phyloP scores from a whole-genome alignment of 2,888 invertebrate species.

The Ormyrus pomaceus region DNA sequence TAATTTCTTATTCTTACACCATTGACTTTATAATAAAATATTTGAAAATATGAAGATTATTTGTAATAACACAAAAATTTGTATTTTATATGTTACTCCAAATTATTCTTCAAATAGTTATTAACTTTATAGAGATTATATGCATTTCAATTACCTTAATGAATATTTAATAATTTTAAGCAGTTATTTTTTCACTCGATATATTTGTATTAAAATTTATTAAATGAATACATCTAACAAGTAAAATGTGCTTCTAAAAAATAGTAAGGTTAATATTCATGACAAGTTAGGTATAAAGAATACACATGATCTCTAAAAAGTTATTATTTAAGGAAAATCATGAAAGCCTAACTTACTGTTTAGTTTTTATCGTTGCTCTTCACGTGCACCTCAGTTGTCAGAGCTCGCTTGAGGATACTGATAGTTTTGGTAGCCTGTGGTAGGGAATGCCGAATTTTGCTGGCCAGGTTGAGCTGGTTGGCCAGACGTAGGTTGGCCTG shows the following conservation, averaged over 20 bases:
- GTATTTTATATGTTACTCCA: constrained; percentile 35
- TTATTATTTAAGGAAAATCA: not conserved
- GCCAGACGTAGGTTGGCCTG: constrained; percentile 66
- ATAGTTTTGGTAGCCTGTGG: constrained; percentile 72
- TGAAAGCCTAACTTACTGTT: constrained; percentile 66
- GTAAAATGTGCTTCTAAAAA: not conserved
- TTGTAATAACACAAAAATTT: constrained; percentile 38
- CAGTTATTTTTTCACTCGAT: not conserved
- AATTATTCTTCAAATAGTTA: constrained; percentile 22
- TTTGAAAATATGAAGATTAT: constrained; percentile 32
- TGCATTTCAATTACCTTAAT: not conserved
- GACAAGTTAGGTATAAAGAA: constrained; percentile 20
- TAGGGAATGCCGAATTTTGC: constrained; percentile 50
- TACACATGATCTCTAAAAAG: constrained; percentile 37
- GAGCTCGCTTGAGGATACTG: constrained; percentile 72
- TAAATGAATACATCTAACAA: not conserved
- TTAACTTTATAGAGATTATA: constrained; percentile 40
- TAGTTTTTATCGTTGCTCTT: constrained; percentile 55
- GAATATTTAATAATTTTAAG: not conserved
- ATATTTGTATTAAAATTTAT: not conserved
- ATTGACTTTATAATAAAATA: constrained; percentile 66
- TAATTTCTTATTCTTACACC: constrained; percentile 68
- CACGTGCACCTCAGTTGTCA: constrained; percentile 68
- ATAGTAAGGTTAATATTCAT: not conserved
- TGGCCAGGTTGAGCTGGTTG: constrained; percentile 70